Evolutionary conservation across 2,113 vertebrate genomes (phyloP), one percentile per base, ranked within the genome.

Genomic region (Colistium nudipinnis): DNA sequence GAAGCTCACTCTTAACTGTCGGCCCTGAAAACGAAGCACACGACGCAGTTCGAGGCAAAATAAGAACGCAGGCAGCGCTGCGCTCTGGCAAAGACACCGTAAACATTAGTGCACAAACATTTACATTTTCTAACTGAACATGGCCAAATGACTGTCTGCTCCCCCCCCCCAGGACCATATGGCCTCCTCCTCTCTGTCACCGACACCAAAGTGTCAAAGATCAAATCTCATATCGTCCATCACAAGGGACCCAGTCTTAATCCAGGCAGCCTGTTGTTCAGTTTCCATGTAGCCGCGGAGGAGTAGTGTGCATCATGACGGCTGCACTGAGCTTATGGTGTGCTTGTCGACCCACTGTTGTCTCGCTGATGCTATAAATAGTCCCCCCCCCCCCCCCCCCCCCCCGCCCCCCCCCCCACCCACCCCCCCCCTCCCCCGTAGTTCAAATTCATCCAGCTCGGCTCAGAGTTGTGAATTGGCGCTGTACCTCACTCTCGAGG

Each of bases 291-390:
- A 56, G 71, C 31, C 14, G 51, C 62, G 31, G 47, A 80, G 31
- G 47, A 80, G 66, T 65, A 33, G 48, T 48, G 13, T 61, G 43
- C 76, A 82, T 70, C 20, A 24, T 56, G 64, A 69, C 56, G 55
- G 67, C 75, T 36, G 60, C 72, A 25, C 66, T 59, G 71, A 25
- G 74, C 72, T 66, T 70, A 81, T 80, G 84, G 79, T 86, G 83
- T 47, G 78, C 77, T 36, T 67, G 76, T 79, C 59, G 72, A 74
- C 74, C 69, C 76, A 63, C 76, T 76, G 68, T 86, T 73, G 77
- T 74, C 75, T 81, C 87, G 30, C 63, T 70, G 35, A 49, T 76
- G 86, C 79, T 87, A 87, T 84, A 88, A 79, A 84, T 91, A 93
- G 39, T 86, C 60, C 27, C 49, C 39, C 11, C 57, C 82, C 82